phyloP scores from a whole-genome alignment of 2,113 vertebrate species.

The Nymphicus hollandicus region DNA sequence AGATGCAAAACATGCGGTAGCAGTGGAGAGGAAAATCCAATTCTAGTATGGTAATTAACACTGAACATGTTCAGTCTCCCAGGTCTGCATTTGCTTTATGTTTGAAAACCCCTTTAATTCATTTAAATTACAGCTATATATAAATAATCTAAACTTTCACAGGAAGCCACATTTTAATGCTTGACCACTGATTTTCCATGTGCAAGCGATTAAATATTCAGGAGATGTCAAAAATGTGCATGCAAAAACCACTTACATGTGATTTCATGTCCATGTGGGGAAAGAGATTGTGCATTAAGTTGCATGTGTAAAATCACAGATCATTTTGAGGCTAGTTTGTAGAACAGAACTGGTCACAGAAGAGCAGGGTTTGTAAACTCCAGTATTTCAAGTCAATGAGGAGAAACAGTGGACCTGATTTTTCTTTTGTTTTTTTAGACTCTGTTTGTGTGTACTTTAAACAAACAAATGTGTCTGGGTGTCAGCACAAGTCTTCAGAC shows the following conservation, averaged over 20 bases:
- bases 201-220: neutral
- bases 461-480: neutral
- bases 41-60: neutral
- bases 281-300: neutral
- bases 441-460: neutral
- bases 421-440: neutral
- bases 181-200: neutral
- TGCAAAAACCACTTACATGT: neutral
- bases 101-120: constrained; percentile 21
- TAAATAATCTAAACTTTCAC: neutral
- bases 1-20: neutral
- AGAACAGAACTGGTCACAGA: neutral
- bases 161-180: neutral
- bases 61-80: neutral
- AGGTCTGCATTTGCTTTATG: neutral
- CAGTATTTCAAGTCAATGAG: neutral
- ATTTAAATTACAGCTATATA: constrained; percentile 11
- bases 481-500: constrained; percentile 16
- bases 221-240: neutral
- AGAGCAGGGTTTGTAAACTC: neutral
- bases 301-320: neutral
- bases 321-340: neutral
- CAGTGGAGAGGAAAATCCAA: constrained; percentile 28
- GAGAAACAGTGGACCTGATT: neutral
- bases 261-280: neutral